phyloP scores from a whole-genome alignment of 2,113 vertebrate species.

The Ptilonorhynchus violaceus region DNA sequence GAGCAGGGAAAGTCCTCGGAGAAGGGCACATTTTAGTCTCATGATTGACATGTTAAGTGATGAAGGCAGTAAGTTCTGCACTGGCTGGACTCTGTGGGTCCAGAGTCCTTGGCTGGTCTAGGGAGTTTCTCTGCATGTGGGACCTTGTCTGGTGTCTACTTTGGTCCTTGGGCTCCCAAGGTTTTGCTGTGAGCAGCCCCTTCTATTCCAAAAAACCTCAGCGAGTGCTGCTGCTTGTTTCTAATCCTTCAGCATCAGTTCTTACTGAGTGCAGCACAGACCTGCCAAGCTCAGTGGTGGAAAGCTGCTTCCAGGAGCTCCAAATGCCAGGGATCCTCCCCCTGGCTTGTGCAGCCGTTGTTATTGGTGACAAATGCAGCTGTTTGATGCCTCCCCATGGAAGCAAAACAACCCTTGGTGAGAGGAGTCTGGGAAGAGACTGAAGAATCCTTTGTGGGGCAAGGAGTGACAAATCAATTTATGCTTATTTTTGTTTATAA shows the following conservation, averaged over 20 bases:
- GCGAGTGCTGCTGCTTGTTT: not conserved
- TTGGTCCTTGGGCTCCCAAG: not conserved
- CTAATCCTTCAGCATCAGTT: not conserved
- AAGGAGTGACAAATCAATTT: not conserved
- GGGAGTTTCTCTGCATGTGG: not conserved
- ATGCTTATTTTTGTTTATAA: not conserved
- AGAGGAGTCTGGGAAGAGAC: not conserved
- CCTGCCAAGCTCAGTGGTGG: not conserved
- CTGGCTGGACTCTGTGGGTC: not conserved
- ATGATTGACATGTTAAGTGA: not conserved
- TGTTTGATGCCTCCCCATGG: not conserved
- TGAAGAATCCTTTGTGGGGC: not conserved
- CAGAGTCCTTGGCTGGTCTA: not conserved
- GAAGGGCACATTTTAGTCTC: not conserved
- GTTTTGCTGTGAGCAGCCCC: not conserved
- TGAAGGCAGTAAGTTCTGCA: not conserved
- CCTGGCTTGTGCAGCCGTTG: rapidly evolving
- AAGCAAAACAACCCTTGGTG: not conserved
- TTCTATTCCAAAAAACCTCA: rapidly evolving
- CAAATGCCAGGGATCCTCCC: not conserved
- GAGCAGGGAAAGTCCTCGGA: not conserved
- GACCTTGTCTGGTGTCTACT: not conserved
- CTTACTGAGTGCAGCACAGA: not conserved
- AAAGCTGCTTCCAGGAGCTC: not conserved
- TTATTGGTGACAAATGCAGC: not conserved